phyloP scores from a whole-genome alignment of 2,113 vertebrate genomes.

The Poeciliopsis retropinna region DNA sequence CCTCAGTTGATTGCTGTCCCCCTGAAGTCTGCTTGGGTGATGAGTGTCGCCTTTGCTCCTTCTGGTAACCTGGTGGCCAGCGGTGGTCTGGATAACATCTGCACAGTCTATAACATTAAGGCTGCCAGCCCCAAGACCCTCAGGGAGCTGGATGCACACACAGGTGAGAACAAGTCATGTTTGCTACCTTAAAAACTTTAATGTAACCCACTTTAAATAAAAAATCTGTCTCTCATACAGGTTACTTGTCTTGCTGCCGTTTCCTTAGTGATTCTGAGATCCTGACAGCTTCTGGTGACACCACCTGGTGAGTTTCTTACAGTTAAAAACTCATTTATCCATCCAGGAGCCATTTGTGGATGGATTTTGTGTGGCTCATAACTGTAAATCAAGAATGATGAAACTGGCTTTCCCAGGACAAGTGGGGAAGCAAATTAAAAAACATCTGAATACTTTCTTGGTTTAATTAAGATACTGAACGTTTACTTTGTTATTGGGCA shows the following conservation, averaged over 20 bases:
- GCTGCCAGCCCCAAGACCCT: conserved; percentile 74
- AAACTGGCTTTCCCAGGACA: too few species aligned
- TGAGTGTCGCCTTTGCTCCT: conserved; percentile 82
- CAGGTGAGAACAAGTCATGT: conserved; percentile 62
- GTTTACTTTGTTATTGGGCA: too few species aligned
- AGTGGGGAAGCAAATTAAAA: too few species aligned
- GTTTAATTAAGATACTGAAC: too few species aligned
- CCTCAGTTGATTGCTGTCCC: conserved; percentile 78
- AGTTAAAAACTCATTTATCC: neutral
- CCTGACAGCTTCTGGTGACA: conserved; percentile 82
- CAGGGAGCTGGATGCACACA: conserved; percentile 81
- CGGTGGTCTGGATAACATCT: conserved; percentile 82
- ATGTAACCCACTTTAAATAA: neutral
- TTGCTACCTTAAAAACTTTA: neutral
- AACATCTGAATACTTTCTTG: too few species aligned
- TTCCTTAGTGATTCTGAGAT: conserved; percentile 82
- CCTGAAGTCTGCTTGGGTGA: conserved; percentile 84
- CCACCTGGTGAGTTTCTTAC: conserved; percentile 78
- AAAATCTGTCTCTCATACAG: conserved; percentile 45
- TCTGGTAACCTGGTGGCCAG: conserved; percentile 82
- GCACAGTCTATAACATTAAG: conserved; percentile 81
- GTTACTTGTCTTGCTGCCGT: conserved; percentile 80
- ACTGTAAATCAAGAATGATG: too few species aligned
- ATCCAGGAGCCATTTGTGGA: neutral
- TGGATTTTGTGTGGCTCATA: too few species aligned